Evolutionary conservation across 2,888 invertebrate genomes (phyloP).

Genomic region (Latrodectus hesperus): DNA sequence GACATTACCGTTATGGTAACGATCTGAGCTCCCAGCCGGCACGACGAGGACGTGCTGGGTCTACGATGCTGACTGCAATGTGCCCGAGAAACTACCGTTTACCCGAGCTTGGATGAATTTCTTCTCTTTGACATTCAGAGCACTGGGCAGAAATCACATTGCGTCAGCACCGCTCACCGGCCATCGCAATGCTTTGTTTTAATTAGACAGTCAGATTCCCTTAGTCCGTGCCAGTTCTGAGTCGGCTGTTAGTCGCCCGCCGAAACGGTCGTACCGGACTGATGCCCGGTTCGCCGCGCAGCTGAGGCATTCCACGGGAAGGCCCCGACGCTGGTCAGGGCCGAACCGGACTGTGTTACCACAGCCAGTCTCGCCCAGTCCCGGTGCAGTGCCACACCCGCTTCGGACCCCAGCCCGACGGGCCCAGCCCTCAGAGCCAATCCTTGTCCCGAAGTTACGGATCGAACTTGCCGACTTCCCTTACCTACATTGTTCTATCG

Average conservation of each 20-base stretch:
- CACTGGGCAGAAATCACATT: constrained; percentile 77
- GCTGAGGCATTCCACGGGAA: constrained; percentile 73
- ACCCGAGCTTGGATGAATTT: constrained; percentile 75
- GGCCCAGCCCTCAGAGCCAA: constrained; percentile 83
- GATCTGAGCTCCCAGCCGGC: no score
- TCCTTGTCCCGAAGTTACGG: constrained; percentile 81
- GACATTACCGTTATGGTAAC: no score
- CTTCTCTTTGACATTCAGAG: constrained; percentile 76
- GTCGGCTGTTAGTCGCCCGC: constrained; percentile 57
- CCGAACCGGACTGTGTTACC: constrained; percentile 17
- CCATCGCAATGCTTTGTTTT: constrained; percentile 77
- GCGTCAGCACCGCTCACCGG: constrained; percentile 74
- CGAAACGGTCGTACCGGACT: constrained; percentile 31
- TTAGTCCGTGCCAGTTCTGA: constrained; percentile 75
- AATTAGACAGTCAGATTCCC: constrained; percentile 77
- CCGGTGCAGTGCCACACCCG: constrained; percentile 73
- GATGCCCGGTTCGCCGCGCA: constrained; percentile 68
- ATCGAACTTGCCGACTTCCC: constrained; percentile 82
- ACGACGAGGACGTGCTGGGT: no score
- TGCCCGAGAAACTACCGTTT: not conserved
- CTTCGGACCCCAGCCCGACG: constrained; percentile 79
- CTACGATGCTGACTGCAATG: no score
- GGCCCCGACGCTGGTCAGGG: constrained; percentile 72
- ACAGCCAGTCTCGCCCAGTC: constrained; percentile 72
- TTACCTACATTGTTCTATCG: constrained; percentile 82